A percentile compares a stretch with the other conserved stretches of the same genome.
These are phyloP conservation scores for Cyclophora albipunctata DNA, from an alignment of 2,888 invertebrate genomes.

Conservation along the genomic window DNA sequence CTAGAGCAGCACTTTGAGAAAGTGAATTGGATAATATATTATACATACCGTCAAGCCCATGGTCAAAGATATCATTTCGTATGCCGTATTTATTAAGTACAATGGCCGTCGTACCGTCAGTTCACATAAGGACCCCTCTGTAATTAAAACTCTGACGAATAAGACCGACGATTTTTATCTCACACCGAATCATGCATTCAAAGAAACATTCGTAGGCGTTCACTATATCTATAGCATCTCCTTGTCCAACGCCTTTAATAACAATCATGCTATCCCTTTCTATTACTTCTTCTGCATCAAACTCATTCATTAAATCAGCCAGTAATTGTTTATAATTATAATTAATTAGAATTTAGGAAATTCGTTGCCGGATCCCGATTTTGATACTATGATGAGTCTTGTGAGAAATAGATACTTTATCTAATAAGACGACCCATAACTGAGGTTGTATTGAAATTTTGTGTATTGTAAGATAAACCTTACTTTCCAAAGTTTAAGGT, in stretches of 20 bases:
- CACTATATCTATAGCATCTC: slow-evolving; percentile 46
- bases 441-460: too few relatives aligned
- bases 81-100: slow-evolving; percentile 63
- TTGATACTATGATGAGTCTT: slow-evolving; percentile 46
- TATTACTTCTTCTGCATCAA: slow-evolving; percentile 40
- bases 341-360: slow-evolving; percentile 61
- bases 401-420: slow-evolving; percentile 64
- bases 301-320: slow-evolving; percentile 60
- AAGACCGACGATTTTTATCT: slow-evolving; percentile 73
- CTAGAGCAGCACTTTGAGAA: too few relatives aligned
- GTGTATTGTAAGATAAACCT: too few relatives aligned
- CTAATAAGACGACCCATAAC: slow-evolving; percentile 25
- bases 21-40: too few relatives aligned
- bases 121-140: slow-evolving; percentile 70
- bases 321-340: slow-evolving; percentile 71
- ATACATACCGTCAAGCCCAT: too few relatives aligned
- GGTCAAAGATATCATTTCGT: slow-evolving; percentile 43
- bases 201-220: slow-evolving; percentile 66
- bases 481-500: too few relatives aligned
- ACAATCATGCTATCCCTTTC: slow-evolving; percentile 40
- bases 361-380: slow-evolving; percentile 48
- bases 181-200: slow-evolving; percentile 66
- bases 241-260: slow-evolving; percentile 37
- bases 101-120: slow-evolving; percentile 57
- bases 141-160: slow-evolving; percentile 74